Conservation (phyloP, 1,140 invertebrate genomes). For the Trichonephila clavata region DNA sequence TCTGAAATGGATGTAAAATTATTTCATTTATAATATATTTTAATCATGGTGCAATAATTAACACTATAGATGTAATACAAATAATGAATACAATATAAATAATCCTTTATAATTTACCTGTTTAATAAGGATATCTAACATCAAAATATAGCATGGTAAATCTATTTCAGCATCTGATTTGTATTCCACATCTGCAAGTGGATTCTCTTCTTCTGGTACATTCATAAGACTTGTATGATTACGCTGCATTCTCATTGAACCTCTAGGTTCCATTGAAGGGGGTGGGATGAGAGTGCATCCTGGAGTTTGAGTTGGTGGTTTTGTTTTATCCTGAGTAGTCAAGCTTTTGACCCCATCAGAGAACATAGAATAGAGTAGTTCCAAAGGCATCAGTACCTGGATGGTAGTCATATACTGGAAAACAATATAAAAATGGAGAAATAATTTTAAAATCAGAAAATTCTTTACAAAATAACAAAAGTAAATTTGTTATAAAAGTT, state of each 20-base stretch:
- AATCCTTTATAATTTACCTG: constrained; percentile 85
- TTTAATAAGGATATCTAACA: constrained; percentile 96
- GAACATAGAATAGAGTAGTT: constrained; percentile 93
- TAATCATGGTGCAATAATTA: too few species aligned
- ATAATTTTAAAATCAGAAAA: too few species aligned
- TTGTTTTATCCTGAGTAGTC: background rate
- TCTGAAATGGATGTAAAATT: too few species aligned
- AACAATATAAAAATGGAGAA: background rate
- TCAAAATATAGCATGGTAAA: constrained; percentile 95
- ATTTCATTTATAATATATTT: too few species aligned
- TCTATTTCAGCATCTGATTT: constrained; percentile 80
- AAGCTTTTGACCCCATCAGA: constrained; percentile 86
- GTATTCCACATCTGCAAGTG: constrained; percentile 41
- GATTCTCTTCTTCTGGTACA: constrained; percentile 68
- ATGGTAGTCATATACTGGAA: constrained; percentile 89
- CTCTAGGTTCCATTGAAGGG: constrained; percentile 31
- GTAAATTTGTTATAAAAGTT: too few species aligned
- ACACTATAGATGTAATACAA: too few species aligned
- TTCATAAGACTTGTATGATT: constrained; percentile 51
- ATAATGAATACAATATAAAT: too few species aligned
- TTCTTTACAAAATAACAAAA: too few species aligned
- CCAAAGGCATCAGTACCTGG: constrained; percentile 93
- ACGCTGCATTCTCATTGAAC: background rate
- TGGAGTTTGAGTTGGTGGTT: constrained; percentile 1
- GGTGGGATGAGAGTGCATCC: constrained; percentile 50